These are phyloP conservation scores for Streblospio benedicti DNA, from an alignment of 1,140 invertebrate species.

Conservation along the genomic window DNA sequence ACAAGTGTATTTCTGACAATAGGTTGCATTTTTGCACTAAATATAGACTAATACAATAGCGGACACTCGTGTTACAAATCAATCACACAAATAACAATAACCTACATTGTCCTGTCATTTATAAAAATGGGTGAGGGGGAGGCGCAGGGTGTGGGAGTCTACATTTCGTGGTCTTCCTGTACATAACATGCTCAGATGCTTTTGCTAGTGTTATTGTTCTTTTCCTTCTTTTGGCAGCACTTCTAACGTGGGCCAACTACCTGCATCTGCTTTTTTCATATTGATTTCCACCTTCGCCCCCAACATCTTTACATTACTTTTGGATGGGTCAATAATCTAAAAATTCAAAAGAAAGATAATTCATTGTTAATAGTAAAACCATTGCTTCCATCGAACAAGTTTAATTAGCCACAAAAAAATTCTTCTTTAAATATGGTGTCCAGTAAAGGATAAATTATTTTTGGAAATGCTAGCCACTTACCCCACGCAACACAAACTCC, in stretches of 20 bases:
- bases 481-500: conserved; percentile 11
- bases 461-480: conserved; percentile 1
- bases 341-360: conserved; percentile 13
- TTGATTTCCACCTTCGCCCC: conserved; percentile 94
- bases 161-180: no score
- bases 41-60: no score
- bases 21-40: no score
- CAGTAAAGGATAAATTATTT: not conserved
- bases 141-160: no score
- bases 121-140: no score
- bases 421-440: not conserved
- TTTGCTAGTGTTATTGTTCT: no score
- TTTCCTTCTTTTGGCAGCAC: no score
- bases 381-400: not conserved
- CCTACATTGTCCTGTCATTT: no score
- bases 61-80: no score
- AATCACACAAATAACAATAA: no score
- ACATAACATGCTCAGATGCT: no score
- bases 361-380: not conserved
- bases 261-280: conserved; percentile 74
- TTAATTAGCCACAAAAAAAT: not conserved
- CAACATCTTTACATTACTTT: conserved; percentile 67
- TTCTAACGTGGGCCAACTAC: conserved; percentile 58
- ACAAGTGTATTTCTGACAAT: no score
- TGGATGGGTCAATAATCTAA: conserved; percentile 45